These are phyloP conservation scores for Anoncus sp. DNA, from an alignment of 2,888 invertebrate genomes.

Conservation along the genomic window DNA sequence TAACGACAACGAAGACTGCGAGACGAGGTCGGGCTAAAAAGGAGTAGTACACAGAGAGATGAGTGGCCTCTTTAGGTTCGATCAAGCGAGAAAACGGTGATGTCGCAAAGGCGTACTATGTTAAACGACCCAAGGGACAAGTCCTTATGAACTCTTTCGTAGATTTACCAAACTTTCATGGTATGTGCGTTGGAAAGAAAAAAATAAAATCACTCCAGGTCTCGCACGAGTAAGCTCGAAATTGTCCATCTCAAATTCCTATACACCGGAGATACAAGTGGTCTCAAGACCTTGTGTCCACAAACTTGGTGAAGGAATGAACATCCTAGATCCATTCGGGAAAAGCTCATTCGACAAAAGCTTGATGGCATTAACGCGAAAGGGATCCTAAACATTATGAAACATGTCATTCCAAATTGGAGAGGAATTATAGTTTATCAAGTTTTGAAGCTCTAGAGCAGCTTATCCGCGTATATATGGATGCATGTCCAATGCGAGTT, in stretches of 20 bases:
- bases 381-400: neutral
- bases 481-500: too few relatives aligned
- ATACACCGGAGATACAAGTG: neutral
- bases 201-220: slow-evolving; percentile 25
- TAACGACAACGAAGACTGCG: slow-evolving; percentile 18
- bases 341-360: neutral
- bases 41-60: slow-evolving; percentile 33
- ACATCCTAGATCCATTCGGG: neutral
- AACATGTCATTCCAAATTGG: neutral
- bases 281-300: slow-evolving; percentile 1
- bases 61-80: slow-evolving; percentile 73
- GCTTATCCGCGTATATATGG: too few relatives aligned
- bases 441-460: too few relatives aligned
- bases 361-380: neutral
- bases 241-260: slow-evolving; percentile 10
- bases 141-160: slow-evolving; percentile 37
- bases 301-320: slow-evolving; percentile 30
- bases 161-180: neutral
- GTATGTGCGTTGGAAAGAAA: neutral
- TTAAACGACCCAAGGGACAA: slow-evolving; percentile 50
- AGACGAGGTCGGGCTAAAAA: slow-evolving; percentile 30
- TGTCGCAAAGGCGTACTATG: slow-evolving; percentile 54
- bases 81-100: slow-evolving; percentile 76
- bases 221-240: slow-evolving; percentile 31
- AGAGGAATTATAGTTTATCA: neutral